Evolutionary conservation across 2,797 vertebrate genomes (phyloP), one percentile per base, ranked within the genome.

Genomic region (Anolis apletophallus): DNA sequence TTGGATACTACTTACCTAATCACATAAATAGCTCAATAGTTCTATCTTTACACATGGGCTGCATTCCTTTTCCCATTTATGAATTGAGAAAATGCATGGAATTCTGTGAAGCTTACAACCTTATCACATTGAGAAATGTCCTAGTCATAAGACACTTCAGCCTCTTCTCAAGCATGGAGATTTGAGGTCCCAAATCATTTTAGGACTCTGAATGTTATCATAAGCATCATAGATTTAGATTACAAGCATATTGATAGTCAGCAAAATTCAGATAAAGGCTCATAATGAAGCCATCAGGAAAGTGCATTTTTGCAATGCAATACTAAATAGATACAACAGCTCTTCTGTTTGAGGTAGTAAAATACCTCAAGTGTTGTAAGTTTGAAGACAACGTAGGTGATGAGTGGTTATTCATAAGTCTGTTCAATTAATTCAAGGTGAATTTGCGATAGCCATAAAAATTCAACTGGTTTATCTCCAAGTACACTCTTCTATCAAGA

Each of bases 401-500:
- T 11, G 75, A 83, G 19, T 23, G 23, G 46, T 57, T 36, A 12
- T 87, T 82, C 73, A 79, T 82, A 64, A 83, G 67, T 12, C 50
- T 79, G 46, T 77, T 64, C 36, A 36, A 77, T 29, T n/a, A 34
- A 34, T 77, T 91, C 40, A 80, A 50, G 57, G 69, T 84, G 73
- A 93, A 72, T 84, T 19, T 80, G 29, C 36, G 80, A 76, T 68
- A 87, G 76, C 23, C 69, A 59, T n/a, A 75, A 84, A 69, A 73
- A 80, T 52, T 78, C 59, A 82, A 83, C 54, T 84, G 69, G 40
- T 86, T 89, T 87, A 82, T 81, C 85, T 76, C 36, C 59, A 16
- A 84, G 73, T 83, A 86, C 11, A 86, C 76, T 3, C 16, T 61
- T 91, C 72, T 90, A 92, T 88, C 86, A 88, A 85, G 59, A 94